Base-by-base conservation (phyloP, 1,140 invertebrate species). In the Trachymyrmex cornetzi region DNA sequence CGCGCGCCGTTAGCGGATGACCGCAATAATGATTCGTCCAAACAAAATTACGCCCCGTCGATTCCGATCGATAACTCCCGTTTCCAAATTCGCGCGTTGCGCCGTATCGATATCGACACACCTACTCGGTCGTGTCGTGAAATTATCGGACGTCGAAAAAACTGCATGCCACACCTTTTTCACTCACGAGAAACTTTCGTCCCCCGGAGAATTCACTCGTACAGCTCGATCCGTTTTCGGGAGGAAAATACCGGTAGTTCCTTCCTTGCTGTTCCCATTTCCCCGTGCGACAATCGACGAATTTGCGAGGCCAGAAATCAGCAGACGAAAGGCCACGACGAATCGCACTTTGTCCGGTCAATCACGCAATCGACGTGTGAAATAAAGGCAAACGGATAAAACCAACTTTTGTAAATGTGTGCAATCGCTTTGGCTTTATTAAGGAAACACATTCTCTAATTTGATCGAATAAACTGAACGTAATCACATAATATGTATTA, bases 21-120 rank as follows among this genome's bases (percentile, higher is more conserved):
- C 90, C 90, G 89, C 90, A 91, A 90, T 91, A 91, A 88, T 92
- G 90, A 92, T 91, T 92, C 90, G 88, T 89, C 92, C 88, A 92
- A 92, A 91, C 90, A 90, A 88, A 92, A 92, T 92, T 92, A 92
- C 90, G 89, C 86, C 61, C 61, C 79, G 55, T 87, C 75, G 86
- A 90, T 90, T 87, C 88, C 75, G 12, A 57, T n/a, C 75, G 86
- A 87, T 69, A 90, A 87, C 77, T 66, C 57, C 30, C 55, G 34
- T 74, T 44, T 59, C 74, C 88, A 85, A 88, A 88, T 88, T 67
- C 57, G 48, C 63, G 34, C 24, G 48, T 71, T 80, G 12, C 38
- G 16, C 19, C 12, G 3, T 22, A 27, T 30, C 27, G 24, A 22
- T 16, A 50, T 66, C 22, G 50, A 84, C 30, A 34, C 30, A 34